Percentiles rank a stretch among this genome's conserved stretches.
These are phyloP conservation scores for Danio kyathit DNA, from an alignment of 2,797 vertebrate species.

Conservation along the genomic window DNA sequence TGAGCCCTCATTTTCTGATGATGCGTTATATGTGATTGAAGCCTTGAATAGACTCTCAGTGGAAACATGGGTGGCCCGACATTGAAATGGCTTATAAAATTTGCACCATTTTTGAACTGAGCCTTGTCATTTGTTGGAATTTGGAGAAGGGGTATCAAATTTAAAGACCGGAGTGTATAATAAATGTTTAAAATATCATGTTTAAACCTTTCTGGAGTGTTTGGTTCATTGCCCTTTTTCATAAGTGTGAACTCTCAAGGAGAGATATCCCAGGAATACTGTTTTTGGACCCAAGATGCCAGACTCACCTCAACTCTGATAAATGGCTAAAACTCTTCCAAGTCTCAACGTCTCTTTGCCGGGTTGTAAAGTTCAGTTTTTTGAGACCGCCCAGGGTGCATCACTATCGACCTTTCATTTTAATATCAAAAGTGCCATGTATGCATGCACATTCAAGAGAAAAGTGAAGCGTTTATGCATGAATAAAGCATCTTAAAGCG, in stretches of 20 bases:
- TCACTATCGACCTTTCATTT: constrained; percentile 37
- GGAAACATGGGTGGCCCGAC: constrained; percentile 53
- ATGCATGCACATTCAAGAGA: constrained; percentile 12
- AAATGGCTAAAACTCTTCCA: constrained; percentile 53
- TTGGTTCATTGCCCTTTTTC: constrained; percentile 35
- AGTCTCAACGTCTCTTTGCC: constrained; percentile 42
- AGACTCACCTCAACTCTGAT: constrained; percentile 55
- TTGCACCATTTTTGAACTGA: constrained; percentile 54
- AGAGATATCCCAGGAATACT: constrained; percentile 55
- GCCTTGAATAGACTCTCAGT: constrained; percentile 35
- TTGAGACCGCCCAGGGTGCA: constrained; percentile 62
- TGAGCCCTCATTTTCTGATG: constrained; percentile 31
- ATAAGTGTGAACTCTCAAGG: constrained; percentile 57
- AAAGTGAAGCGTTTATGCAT: not conserved
- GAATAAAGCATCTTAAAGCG: constrained; percentile 22
- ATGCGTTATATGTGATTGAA: constrained; percentile 52
- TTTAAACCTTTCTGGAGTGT: constrained; percentile 48
- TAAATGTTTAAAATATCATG: constrained; percentile 54
- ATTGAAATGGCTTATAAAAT: constrained; percentile 59
- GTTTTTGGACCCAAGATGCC: constrained; percentile 54
- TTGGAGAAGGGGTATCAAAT: constrained; percentile 41
- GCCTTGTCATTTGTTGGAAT: constrained; percentile 52
- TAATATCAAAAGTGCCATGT: constrained; percentile 48
- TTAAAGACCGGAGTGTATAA: constrained; percentile 52
- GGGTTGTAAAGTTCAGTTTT: constrained; percentile 43